These are phyloP conservation scores for Vidua macroura DNA, from an alignment of 2,113 vertebrate genomes.

Conservation along the genomic window DNA sequence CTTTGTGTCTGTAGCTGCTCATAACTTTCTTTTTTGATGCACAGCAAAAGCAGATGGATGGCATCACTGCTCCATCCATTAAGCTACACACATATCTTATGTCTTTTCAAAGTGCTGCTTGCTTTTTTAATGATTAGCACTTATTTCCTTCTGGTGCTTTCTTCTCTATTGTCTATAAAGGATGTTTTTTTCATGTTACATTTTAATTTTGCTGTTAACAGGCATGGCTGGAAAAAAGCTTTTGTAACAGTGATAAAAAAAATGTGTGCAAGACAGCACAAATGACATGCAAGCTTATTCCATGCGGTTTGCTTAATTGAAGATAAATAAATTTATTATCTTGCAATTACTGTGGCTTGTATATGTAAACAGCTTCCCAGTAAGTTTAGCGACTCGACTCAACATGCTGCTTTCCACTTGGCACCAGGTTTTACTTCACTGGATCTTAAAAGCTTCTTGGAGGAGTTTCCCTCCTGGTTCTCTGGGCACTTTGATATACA, in stretches of 20 bases:
- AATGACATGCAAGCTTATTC: not conserved
- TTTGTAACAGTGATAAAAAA: not conserved
- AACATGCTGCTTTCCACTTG: not conserved
- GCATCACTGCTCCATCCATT: not conserved
- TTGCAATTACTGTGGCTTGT: not conserved
- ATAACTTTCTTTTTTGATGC: not conserved
- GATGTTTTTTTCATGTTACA: not conserved
- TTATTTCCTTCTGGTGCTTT: not conserved
- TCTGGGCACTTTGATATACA: not conserved
- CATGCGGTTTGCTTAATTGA: not conserved
- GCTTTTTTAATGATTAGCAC: not conserved
- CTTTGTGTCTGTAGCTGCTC: not conserved
- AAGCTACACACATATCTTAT: not conserved
- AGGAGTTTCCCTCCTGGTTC: not conserved
- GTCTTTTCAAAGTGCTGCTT: not conserved
- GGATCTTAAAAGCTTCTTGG: not conserved
- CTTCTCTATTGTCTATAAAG: not conserved
- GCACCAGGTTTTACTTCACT: not conserved
- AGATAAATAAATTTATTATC: conserved; percentile 34
- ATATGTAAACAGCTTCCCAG: not conserved
- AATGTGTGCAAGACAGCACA: not conserved
- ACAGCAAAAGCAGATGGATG: not conserved
- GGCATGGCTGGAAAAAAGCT: not conserved
- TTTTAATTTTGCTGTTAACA: not conserved
- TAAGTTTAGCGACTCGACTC: not conserved